These are phyloP conservation scores for Anoncus sp. DNA, from an alignment of 2,888 invertebrate genomes.

Conservation along the genomic window DNA sequence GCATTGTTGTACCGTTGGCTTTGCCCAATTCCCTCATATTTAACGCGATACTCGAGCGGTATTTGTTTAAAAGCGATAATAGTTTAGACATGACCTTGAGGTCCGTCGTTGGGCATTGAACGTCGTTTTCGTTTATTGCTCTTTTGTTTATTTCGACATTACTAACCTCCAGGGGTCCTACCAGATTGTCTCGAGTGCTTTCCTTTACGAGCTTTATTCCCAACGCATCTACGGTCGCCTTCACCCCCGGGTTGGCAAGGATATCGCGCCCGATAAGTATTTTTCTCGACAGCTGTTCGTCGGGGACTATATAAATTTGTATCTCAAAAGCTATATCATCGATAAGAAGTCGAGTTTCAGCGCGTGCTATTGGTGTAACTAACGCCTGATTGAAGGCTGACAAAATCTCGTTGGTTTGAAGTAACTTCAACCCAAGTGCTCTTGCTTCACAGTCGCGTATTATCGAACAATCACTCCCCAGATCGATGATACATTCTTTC, in stretches of 20 bases:
- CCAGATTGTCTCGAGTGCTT: not conserved
- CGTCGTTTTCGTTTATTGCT: not conserved
- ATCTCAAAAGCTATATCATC: constrained; percentile 30
- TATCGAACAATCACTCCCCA: constrained; percentile 40
- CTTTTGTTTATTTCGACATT: not conserved
- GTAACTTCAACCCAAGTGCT: not conserved
- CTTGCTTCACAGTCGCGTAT: constrained; percentile 14
- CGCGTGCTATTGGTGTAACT: constrained; percentile 21
- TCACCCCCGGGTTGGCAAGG: not conserved
- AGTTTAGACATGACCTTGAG: not conserved
- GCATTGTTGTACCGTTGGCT: constrained; percentile 55
- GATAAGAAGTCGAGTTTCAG: not conserved
- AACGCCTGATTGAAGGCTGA: constrained; percentile 23
- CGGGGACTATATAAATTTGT: constrained; percentile 20
- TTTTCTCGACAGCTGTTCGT: constrained; percentile 27
- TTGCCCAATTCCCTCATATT: constrained; percentile 23
- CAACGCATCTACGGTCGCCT: constrained; percentile 4
- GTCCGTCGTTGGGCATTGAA: not conserved
- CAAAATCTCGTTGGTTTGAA: not conserved
- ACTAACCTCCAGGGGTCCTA: not conserved
- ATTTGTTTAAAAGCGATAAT: constrained; percentile 2
- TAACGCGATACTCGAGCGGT: constrained; percentile 8
- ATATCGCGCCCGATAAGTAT: constrained; percentile 40
- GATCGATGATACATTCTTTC: constrained; percentile 29
- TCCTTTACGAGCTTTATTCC: constrained; percentile 4